Conservation (phyloP, 2,888 invertebrate genomes). For the Cybosia mesomella region DNA sequence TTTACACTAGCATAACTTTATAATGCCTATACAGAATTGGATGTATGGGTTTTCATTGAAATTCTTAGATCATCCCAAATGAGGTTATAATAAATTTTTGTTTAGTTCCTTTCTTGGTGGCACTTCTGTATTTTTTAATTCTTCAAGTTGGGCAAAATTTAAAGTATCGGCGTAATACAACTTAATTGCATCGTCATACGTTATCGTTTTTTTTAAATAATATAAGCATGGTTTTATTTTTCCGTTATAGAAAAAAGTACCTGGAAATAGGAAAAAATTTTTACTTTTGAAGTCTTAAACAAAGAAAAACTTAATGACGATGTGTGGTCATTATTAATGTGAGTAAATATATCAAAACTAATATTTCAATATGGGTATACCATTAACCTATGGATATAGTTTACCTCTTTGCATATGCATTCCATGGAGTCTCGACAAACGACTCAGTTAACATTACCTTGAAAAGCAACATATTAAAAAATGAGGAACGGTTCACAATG, state of each 20-base stretch:
- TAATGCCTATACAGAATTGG: not conserved
- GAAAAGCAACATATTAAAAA: no score
- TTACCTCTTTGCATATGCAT: no score
- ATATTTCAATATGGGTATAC: no score
- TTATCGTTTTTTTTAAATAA: slow-evolving; percentile 9
- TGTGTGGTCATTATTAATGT: no score
- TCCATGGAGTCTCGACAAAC: no score
- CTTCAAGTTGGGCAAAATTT: not conserved
- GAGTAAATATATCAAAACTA: no score
- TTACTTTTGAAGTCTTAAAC: no score
- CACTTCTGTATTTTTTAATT: not conserved
- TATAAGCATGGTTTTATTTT: slow-evolving; percentile 12
- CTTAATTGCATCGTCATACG: not conserved
- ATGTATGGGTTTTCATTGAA: not conserved
- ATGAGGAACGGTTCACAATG: no score
- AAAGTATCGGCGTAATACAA: slow-evolving; percentile 13
- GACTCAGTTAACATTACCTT: no score
- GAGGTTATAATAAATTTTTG: not conserved
- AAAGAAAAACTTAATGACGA: no score
- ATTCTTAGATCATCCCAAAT: not conserved
- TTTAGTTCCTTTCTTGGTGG: not conserved
- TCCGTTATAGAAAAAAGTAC: slow-evolving; percentile 12
- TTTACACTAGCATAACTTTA: not conserved
- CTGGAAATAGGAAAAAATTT: not conserved
- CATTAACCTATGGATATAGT: no score